A percentile compares a stretch with the other conserved stretches of the same genome.
Evolutionary conservation across 2,888 invertebrate species (phyloP).

Genomic region (Synanthedon andrenaeformis): DNA sequence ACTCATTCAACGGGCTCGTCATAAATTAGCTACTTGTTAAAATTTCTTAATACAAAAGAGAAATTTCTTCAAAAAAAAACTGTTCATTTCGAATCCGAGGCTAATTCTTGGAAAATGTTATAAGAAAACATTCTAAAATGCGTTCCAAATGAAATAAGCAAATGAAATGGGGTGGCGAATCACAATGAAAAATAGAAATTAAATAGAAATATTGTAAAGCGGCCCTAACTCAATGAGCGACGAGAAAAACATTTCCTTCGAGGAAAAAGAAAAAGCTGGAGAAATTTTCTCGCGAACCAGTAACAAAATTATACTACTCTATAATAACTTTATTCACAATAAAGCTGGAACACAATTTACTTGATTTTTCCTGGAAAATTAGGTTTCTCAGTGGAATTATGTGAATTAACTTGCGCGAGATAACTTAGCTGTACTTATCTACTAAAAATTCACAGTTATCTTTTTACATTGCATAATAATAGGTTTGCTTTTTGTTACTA

Average conservation of each 20-base stretch:
- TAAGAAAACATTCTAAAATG: neutral
- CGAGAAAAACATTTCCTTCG: conserved; percentile 30
- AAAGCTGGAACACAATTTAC: conserved; percentile 14
- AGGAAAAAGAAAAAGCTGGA: conserved; percentile 30
- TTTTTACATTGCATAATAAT: no score
- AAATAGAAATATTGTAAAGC: conserved; percentile 61
- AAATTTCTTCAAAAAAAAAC: no score
- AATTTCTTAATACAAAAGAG: no score
- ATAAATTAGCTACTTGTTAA: no score
- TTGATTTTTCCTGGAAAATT: neutral
- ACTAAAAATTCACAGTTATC: no score
- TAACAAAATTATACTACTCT: conserved; percentile 62
- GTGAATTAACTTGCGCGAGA: no score
- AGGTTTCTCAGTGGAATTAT: no score
- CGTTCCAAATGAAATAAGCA: conserved; percentile 37
- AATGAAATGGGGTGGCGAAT: conserved; percentile 25
- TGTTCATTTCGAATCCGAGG: no score
- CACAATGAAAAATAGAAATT: conserved; percentile 62
- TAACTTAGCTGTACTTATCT: no score
- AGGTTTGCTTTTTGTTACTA: no score
- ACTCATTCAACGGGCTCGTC: no score
- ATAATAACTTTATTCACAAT: conserved; percentile 64
- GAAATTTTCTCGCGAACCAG: conserved; percentile 30
- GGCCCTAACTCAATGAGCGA: conserved; percentile 51
- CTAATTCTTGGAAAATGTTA: no score